phyloP scores from a whole-genome alignment of 2,113 vertebrate genomes.

The Calypte anna region DNA sequence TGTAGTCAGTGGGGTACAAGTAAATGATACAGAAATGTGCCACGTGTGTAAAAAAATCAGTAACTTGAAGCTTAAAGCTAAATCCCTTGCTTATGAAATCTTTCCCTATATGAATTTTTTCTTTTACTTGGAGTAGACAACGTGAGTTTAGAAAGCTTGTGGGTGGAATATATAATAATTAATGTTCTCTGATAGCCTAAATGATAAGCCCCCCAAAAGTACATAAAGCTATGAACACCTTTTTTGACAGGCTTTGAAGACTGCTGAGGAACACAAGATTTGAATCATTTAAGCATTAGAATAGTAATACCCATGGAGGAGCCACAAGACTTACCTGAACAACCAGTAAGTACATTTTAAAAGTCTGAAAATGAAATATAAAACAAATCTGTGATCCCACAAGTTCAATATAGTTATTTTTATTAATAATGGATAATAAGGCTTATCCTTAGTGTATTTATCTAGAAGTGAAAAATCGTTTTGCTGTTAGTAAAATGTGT shows the following conservation, averaged over 20 bases:
- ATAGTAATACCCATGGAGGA: constrained; percentile 78
- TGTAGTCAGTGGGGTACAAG: not conserved
- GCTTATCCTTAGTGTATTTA: not conserved
- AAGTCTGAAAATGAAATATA: not conserved
- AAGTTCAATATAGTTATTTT: not conserved
- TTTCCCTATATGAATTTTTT: constrained; percentile 51
- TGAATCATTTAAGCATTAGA: constrained; percentile 15
- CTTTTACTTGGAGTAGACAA: constrained; percentile 64
- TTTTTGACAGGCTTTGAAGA: constrained; percentile 77
- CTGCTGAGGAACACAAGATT: constrained; percentile 50
- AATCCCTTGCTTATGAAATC: constrained; percentile 73
- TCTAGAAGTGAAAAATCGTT: not conserved
- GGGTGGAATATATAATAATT: constrained; percentile 62
- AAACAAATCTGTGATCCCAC: not conserved
- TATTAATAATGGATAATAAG: not conserved
- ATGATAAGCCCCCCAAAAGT: constrained; percentile 70
- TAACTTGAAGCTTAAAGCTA: constrained; percentile 66
- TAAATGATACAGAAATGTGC: constrained; percentile 47
- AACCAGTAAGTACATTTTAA: constrained; percentile 77
- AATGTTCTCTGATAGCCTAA: constrained; percentile 74
- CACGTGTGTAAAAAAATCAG: constrained; percentile 45
- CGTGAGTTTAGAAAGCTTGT: constrained; percentile 62
- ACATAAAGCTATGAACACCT: constrained; percentile 75
- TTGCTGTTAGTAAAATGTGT: not conserved
- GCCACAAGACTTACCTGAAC: constrained; percentile 78